phyloP scores from a whole-genome alignment of 1,140 invertebrate species.

The Tetraneura akinire region DNA sequence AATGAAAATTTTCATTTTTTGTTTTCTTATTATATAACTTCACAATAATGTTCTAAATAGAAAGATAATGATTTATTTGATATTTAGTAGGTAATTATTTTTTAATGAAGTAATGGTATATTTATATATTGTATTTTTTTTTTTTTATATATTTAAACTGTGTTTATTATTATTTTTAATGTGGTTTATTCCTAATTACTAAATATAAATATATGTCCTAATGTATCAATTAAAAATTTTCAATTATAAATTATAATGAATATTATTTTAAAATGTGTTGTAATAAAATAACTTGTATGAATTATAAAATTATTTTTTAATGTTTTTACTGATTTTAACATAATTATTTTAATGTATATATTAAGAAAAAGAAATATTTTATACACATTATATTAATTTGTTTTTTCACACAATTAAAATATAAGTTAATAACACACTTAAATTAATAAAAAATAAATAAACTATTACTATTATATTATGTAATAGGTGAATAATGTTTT shows the following conservation, averaged over 20 bases:
- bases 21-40: neutral
- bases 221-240: neutral
- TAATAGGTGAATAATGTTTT: no score
- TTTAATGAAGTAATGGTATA: conserved; percentile 4
- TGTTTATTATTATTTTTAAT: neutral
- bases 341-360: neutral
- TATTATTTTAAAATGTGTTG: conserved; percentile 24
- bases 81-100: neutral
- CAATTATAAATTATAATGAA: neutral
- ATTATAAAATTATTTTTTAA: conserved; percentile 7
- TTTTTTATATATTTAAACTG: neutral
- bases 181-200: conserved; percentile 29
- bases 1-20: neutral
- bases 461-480: neutral
- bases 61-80: neutral
- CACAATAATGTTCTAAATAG: neutral
- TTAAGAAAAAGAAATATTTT: no score
- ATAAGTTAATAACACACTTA: neutral
- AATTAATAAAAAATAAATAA: neutral
- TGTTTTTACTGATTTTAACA: conserved; percentile 26
- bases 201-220: neutral
- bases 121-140: neutral
- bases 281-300: neutral
- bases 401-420: conserved; percentile 2
- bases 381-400: conserved; percentile 16